Base-by-base conservation (phyloP, 2,797 vertebrate species). In the Nasua narica region DNA sequence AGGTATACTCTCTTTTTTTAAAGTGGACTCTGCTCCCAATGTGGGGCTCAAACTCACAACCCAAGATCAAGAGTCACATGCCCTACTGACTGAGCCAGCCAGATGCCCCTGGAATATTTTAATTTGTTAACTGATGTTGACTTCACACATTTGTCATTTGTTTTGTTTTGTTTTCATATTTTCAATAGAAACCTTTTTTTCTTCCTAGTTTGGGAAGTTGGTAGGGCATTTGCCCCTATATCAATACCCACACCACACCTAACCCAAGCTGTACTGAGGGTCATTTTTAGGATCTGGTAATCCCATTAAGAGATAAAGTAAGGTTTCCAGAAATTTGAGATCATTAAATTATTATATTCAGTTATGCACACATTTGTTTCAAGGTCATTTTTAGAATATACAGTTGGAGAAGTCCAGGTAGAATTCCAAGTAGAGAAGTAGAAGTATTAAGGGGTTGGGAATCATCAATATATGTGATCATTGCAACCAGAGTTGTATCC, bases 301-400 rank as follows among this genome's bases (percentile, higher is more conserved):
- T 87, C 90, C 6, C 25, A 54, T 58, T 88, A 79, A 86, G 50
- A 40, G 37, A 79, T 62, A 84, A 84, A 79, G 62, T 43, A 76
- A 15, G 62, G 35, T 46, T 93, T 81, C 46, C 23, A 40, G 70
- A 95, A 11, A 18, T 32, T 91, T 93, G 18, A 91, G 52, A 48
- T 82, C 11, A 95, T 81, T 93, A 91, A 91, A 62, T 88, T 15
- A 89, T 85, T 90, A 76, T 2, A 85, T 79, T 86, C 81, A 35
- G 5, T 78, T 96, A 89, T 54, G n/a, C 0, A 65, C 9, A 58
- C 14, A 12, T 77, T 97, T 77, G 23, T 84, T 37, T 95, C 35
- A 95, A 92, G 52, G 18, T 82, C 9, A 88, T 85, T 69, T 96
- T 85, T 81, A 93, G 48, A 77, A 77, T 29, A 82, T 40, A 46